Evolutionary conservation across 2,113 vertebrate genomes (phyloP).

Genomic region (Pteronura brasiliensis): DNA sequence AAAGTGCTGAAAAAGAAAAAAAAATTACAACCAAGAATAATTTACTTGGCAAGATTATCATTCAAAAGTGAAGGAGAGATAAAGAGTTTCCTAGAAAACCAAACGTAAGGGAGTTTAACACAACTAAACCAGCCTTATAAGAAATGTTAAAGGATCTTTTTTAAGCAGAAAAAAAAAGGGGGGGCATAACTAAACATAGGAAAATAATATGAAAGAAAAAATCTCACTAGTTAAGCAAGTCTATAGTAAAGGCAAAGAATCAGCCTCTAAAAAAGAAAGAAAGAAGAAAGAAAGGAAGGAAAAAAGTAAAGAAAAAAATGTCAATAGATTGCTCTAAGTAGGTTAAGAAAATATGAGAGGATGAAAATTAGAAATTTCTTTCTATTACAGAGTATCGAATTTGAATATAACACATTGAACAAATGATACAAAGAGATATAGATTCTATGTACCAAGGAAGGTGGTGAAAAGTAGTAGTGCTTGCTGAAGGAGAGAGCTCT

Average conservation of each 20-base stretch:
- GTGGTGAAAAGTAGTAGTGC: neutral
- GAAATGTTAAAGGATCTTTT: neutral
- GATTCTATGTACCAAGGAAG: neutral
- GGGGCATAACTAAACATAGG: neutral
- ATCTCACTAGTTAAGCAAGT: neutral
- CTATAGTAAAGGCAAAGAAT: neutral
- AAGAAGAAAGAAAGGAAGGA: neutral
- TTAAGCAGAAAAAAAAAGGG: neutral
- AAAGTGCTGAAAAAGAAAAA: neutral
- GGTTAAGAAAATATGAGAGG: neutral
- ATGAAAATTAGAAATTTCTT: neutral
- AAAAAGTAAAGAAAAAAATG: neutral
- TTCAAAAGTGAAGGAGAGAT: neutral
- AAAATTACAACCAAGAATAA: neutral
- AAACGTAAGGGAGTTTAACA: neutral
- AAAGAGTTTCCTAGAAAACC: neutral
- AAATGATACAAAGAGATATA: neutral
- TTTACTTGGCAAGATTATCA: neutral
- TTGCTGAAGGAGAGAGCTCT: neutral
- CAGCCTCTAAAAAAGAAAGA: neutral
- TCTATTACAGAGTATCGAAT: neutral
- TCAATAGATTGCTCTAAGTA: neutral
- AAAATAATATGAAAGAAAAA: neutral
- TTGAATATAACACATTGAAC: neutral
- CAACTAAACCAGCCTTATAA: neutral